Evolutionary conservation across 2,888 invertebrate species (phyloP).

Genomic region (Phytoseiulus persimilis): DNA sequence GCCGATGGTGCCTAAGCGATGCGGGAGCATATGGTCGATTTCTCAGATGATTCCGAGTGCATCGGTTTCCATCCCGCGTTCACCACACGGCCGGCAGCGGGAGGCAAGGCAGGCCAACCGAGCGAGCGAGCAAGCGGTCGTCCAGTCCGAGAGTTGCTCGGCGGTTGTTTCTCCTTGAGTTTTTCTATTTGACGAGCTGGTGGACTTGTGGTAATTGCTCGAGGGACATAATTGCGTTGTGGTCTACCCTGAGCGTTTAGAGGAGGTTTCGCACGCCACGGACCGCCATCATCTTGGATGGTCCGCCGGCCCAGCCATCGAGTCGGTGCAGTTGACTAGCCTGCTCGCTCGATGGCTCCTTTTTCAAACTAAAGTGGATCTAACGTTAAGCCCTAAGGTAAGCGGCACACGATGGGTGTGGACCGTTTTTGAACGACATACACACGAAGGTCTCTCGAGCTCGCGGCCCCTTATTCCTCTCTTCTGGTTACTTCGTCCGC

Average conservation of each 20-base stretch:
- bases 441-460: not conserved
- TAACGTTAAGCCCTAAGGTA: slow-evolving; percentile 5
- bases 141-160: not conserved
- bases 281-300: not conserved
- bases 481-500: not conserved
- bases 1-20: not conserved
- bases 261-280: not conserved
- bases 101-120: not conserved
- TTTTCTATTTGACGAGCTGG: not conserved
- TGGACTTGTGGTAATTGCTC: not conserved
- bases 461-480: not conserved
- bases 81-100: not conserved
- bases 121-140: too few species aligned
- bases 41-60: not conserved
- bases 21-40: not conserved
- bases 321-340: not conserved
- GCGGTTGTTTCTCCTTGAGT: not conserved
- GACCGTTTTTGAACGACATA: not conserved
- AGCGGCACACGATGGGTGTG: slow-evolving; percentile 5
- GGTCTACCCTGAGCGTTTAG: not conserved
- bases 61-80: not conserved
- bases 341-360: not conserved
- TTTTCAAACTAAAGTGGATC: not conserved
- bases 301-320: not conserved
- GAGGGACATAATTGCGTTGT: not conserved